phyloP scores from a whole-genome alignment of 2,797 vertebrate species.

The Dendrocincla fuliginosa region DNA sequence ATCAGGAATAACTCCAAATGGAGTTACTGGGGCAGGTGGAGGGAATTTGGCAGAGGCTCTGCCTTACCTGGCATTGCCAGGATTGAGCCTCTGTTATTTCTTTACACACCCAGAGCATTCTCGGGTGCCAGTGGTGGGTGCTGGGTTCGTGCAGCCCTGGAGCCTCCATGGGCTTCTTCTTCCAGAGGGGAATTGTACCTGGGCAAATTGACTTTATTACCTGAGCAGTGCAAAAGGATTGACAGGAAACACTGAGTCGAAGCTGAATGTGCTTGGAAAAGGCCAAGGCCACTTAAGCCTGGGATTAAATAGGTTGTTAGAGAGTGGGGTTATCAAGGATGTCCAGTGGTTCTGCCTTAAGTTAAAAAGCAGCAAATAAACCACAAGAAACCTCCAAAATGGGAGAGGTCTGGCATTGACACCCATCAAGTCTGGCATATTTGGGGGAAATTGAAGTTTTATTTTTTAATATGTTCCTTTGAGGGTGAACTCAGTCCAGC shows the following conservation, averaged over 20 bases:
- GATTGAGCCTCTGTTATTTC: neutral
- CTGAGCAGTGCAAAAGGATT: neutral
- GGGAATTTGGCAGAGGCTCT: neutral
- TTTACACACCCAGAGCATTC: neutral
- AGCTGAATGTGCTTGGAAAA: neutral
- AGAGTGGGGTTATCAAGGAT: neutral
- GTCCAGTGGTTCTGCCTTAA: neutral
- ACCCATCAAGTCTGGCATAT: neutral
- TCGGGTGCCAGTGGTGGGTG: accelerated
- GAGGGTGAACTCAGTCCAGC: neutral
- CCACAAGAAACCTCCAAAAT: neutral
- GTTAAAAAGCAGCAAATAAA: neutral
- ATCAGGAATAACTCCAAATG: neutral
- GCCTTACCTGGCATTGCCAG: neutral
- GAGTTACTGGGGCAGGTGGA: neutral
- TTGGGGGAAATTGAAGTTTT: neutral
- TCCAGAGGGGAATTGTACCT: neutral
- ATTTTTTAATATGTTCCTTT: neutral
- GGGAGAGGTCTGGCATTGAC: neutral
- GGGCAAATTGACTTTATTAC: neutral
- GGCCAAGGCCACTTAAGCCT: neutral
- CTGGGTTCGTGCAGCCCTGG: accelerated
- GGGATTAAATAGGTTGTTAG: neutral
- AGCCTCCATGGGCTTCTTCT: neutral
- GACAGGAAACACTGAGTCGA: neutral